Evolutionary conservation across 2,797 vertebrate species (phyloP), one percentile per base, ranked within the genome.

Genomic region (Spondyliosoma cantharus): DNA sequence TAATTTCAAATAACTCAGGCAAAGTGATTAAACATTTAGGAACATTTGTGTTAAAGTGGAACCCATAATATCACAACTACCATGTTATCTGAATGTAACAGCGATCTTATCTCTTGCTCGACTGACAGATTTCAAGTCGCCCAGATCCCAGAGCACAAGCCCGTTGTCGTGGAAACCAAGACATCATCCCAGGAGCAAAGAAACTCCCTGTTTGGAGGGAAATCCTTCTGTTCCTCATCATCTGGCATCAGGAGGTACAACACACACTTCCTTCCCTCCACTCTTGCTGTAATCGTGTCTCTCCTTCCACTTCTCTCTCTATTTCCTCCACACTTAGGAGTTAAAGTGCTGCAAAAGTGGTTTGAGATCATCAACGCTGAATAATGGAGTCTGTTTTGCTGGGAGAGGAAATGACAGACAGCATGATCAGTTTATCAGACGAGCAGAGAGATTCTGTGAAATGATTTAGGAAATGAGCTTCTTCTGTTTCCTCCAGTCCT

Each of bases 41-140:
- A 32, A 19, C 56, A 15, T 25, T 29, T 20, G 5, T 58, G 61
- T 65, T 25, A 45, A 15, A 25, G 20, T 25, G 20, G 2, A 22
- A 24, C 7, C 27, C 16, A 45, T 32, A 37, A 25, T 16, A 13
- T 8, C 9, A 37, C 1, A 17, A 53, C 29, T 62, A 19, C 14
- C 32, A 13, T 63, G 6, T 61, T 37, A n/a, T 60, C 13, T 53
- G 45, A 68, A 56, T 11, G 0, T 65, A 42, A 57, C 5, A 2
- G 3, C 59, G 5, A 19, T 53, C 32, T 1, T n/a, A n/a, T 83
- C 42, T 29, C 50, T 56, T 57, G 25, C 53, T 84, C 6, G 1
- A 56, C 63, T 50, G 5, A 22, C 87, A 99, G 98, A 91, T 99
- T 99, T 88, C 96, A 96, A 7, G 98, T 99, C 24, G 96, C 97